A percentile compares a stretch with the other conserved stretches of the same genome.
Conservation (phyloP, 2,888 invertebrate genomes). For the Melanchra persicariae region DNA sequence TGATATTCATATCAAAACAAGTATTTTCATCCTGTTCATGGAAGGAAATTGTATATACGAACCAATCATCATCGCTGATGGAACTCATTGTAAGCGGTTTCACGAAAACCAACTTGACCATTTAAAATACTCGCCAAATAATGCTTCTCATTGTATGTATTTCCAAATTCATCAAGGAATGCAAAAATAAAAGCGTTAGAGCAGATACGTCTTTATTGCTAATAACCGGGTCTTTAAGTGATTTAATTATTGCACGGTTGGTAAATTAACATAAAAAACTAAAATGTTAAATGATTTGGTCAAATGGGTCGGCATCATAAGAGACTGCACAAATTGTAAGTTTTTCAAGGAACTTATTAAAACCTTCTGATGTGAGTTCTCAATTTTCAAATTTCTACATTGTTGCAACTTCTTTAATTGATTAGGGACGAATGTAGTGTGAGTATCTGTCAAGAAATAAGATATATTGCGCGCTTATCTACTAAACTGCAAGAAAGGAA, state of each 20-base stretch:
- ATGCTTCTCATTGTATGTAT: too few species aligned
- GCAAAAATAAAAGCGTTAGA: neutral
- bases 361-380: conserved; percentile 8
- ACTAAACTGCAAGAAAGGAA: neutral
- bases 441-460: conserved; percentile 24
- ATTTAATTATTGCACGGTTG: conserved; percentile 40
- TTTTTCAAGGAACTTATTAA: conserved; percentile 49
- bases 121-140: too few species aligned
- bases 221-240: conserved; percentile 12
- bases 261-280: conserved; percentile 46
- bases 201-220: conserved; percentile 12
- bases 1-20: conserved; percentile 12
- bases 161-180: too few species aligned
- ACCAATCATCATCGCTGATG: too few species aligned
- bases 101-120: too few species aligned
- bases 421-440: conserved; percentile 11
- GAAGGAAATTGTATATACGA: neutral
- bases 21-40: conserved; percentile 4
- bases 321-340: conserved; percentile 15
- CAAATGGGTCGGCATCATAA: conserved; percentile 50
- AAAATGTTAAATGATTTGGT: conserved; percentile 31
- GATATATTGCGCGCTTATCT: conserved; percentile 15
- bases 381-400: conserved; percentile 47
- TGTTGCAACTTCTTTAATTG: conserved; percentile 30
- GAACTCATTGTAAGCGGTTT: too few species aligned